Percentiles rank a stretch among this genome's conserved stretches.
These are phyloP conservation scores for Sternotherus odoratus DNA, from an alignment of 2,797 vertebrate species.

Conservation along the genomic window DNA sequence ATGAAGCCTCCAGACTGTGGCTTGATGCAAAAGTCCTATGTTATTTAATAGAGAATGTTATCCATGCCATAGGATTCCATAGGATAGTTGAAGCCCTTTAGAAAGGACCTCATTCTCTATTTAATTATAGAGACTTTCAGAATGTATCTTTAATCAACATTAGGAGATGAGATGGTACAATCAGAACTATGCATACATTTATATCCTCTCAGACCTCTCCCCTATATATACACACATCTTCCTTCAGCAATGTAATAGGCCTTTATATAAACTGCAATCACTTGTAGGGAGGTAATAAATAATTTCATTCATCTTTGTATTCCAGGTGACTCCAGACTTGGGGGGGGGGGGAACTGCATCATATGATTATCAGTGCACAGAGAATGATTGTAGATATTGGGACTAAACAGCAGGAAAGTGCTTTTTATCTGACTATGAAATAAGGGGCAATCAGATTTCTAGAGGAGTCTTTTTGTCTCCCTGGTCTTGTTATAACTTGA, in stretches of 20 bases:
- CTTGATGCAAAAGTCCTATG: conserved; percentile 32
- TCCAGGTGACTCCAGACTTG: conserved; percentile 41
- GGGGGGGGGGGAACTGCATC: background rate
- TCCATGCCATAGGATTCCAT: background rate
- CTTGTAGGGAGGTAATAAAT: background rate
- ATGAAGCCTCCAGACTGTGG: background rate
- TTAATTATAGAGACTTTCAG: background rate
- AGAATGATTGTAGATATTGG: conserved; percentile 9
- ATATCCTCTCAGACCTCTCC: background rate
- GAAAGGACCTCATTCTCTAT: background rate
- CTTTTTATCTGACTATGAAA: conserved; percentile 17
- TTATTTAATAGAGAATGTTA: background rate
- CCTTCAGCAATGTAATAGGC: background rate
- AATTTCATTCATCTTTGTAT: conserved; percentile 38
- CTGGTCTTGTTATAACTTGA: background rate
- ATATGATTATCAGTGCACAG: conserved; percentile 37
- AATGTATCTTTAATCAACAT: background rate
- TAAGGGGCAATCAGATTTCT: conserved; percentile 20
- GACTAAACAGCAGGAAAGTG: conserved; percentile 35
- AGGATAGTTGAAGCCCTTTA: background rate
- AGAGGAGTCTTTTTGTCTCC: background rate
- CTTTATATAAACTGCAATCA: conserved; percentile 18
- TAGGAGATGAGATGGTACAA: background rate
- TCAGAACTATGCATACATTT: background rate
- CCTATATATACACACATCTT: background rate